phyloP scores from a whole-genome alignment of 2,888 invertebrate genomes.

The Lasioglossum vierecki region DNA sequence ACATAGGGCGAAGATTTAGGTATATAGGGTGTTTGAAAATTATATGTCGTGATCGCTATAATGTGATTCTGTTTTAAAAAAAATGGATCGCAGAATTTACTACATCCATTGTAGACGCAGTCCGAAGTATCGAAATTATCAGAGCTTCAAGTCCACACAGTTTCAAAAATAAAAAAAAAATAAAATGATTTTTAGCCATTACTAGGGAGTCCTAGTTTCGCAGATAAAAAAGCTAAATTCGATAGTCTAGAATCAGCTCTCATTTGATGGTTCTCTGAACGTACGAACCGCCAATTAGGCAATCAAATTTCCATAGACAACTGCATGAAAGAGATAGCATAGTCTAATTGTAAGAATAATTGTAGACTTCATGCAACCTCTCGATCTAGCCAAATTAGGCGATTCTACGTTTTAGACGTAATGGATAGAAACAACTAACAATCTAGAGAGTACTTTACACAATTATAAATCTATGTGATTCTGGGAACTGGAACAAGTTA shows the following conservation, averaged over 20 bases:
- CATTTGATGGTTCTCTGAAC: slow-evolving; percentile 12
- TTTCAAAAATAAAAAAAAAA: neutral
- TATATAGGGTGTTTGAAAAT: too few relatives aligned
- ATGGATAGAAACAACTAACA: neutral
- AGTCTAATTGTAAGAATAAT: neutral
- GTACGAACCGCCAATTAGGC: neutral
- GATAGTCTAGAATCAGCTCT: neutral
- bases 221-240: neutral
- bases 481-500: too few relatives aligned
- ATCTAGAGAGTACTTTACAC: neutral
- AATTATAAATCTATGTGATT: neutral
- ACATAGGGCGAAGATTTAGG: too few relatives aligned
- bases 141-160: neutral
- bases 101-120: neutral
- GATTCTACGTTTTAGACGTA: too few relatives aligned
- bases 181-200: neutral
- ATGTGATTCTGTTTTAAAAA: too few relatives aligned
- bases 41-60: too few relatives aligned
- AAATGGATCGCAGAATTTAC: too few relatives aligned
- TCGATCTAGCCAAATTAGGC: neutral
- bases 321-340: neutral
- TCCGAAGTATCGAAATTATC: neutral
- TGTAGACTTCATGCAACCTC: neutral
- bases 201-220: neutral
- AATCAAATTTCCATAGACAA: neutral